Evolutionary conservation across 2,888 invertebrate species (phyloP), one percentile per base, ranked within the genome.

Genomic region (Leptinotarsa haldemani): DNA sequence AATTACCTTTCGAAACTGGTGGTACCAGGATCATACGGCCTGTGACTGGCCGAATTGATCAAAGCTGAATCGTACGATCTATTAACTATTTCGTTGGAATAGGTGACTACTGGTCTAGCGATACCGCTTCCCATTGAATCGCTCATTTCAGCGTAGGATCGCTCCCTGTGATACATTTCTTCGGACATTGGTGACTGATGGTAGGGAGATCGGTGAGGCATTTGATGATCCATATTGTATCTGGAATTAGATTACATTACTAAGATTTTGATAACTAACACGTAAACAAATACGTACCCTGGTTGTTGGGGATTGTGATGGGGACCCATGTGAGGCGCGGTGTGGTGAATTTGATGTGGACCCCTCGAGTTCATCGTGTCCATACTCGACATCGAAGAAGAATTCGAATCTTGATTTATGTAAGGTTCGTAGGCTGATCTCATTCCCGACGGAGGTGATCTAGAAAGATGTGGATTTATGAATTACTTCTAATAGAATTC

Each of bases 361-460:
- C 86, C 85, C 71, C 88, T 82, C 3, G 87, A 84, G 68, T 86
- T 86, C 82, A 88, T 87, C n/a, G 92, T 90, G 85, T 94, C 94
- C 92, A 94, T 93, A 83, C 92, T 92, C 5, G 91, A 91, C 88
- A 91, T 88, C 48, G 91, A 91, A 3, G 91, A 94, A 80, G 91
- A 91, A 82, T 91, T 92, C 77, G 94, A 94, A 88, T 94, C 94
- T 88, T 91, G 91, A 82, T 90, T 92, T 80, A 91, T 85, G 83
- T 92, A 92, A 1, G 90, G 91, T 88, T 93, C 93, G 90, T 90
- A 91, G 4, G 88, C 86, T 30, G 88, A 87, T 61, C 89, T 84
- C 67, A 88, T 87, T 4, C 88, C 87, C 80, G 89, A 90, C 80
- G 89, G 88, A 1, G 89, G 89, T 0, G 90, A 89, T 48, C 78